phyloP scores from a whole-genome alignment of 2,888 invertebrate species.

The Drosophila prostipennis region DNA sequence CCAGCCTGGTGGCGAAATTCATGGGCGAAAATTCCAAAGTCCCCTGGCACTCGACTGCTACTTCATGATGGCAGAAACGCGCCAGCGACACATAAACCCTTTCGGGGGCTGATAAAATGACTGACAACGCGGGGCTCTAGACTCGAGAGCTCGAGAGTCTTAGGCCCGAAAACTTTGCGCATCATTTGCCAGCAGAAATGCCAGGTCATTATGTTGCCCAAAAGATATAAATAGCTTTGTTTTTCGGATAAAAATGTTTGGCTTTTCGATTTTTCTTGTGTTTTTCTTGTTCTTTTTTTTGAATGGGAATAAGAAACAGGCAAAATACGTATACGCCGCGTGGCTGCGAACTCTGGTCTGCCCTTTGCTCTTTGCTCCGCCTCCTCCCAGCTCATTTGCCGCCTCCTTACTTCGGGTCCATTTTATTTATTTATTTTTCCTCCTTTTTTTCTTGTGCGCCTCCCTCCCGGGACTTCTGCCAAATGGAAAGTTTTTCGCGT shows the following conservation, averaged over 20 bases:
- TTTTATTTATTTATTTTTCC: constrained; percentile 36
- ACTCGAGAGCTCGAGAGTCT: constrained; percentile 36
- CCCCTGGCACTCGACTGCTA: constrained; percentile 26
- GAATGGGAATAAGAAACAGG: constrained; percentile 1
- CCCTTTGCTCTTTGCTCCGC: constrained; percentile 18
- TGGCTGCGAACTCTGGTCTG: constrained; percentile 26
- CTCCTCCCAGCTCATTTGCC: constrained; percentile 35
- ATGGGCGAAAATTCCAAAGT: constrained; percentile 40
- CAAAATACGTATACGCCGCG: constrained; percentile 65
- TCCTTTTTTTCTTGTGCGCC: neutral
- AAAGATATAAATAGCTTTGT: constrained; percentile 61
- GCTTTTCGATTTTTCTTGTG: constrained; percentile 36
- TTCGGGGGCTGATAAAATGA: constrained; percentile 66
- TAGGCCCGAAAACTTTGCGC: constrained; percentile 52
- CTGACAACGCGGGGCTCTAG: constrained; percentile 50
- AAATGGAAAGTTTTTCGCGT: constrained; percentile 68
- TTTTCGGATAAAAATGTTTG: constrained; percentile 35
- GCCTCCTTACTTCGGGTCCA: constrained; percentile 32
- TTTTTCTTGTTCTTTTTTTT: neutral
- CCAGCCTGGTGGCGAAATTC: constrained; percentile 48
- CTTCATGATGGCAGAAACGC: constrained; percentile 52
- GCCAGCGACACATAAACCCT: constrained; percentile 62
- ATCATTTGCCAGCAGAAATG: constrained; percentile 69
- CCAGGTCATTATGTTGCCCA: constrained; percentile 70
- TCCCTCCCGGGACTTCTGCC: constrained; percentile 54